These are phyloP conservation scores for Papilio machaon DNA, from an alignment of 1,140 invertebrate genomes.

Conservation along the genomic window DNA sequence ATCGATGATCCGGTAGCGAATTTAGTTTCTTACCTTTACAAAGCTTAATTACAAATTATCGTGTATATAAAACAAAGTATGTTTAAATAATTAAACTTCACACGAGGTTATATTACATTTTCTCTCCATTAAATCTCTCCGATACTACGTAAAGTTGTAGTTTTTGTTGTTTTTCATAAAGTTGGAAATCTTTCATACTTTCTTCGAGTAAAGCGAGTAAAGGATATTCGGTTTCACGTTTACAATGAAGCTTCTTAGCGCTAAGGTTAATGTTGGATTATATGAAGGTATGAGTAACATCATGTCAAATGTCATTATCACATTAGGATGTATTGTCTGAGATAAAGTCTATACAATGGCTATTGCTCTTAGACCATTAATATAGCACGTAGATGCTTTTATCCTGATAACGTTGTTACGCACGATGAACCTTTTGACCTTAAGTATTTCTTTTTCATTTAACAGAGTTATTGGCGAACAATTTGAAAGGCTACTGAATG, in stretches of 20 bases:
- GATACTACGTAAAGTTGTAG: background rate
- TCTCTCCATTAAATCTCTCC: background rate
- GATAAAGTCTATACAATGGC: background rate
- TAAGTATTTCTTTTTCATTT: background rate
- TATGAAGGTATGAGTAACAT: background rate
- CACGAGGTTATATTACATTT: background rate
- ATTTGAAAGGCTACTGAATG: background rate
- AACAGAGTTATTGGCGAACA: background rate
- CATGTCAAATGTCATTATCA: background rate
- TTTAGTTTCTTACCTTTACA: too few species aligned
- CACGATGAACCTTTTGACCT: background rate
- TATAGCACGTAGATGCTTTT: background rate
- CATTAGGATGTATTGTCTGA: slow-evolving; percentile 11
- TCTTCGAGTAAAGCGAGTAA: background rate
- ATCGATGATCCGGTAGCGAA: too few species aligned
- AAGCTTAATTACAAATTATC: background rate
- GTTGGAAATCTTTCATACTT: background rate
- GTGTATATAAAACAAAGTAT: background rate
- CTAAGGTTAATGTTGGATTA: background rate
- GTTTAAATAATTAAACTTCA: background rate
- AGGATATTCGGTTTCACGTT: slow-evolving; percentile 6
- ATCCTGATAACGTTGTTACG: background rate
- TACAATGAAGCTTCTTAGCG: background rate
- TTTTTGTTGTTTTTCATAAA: slow-evolving; percentile 4
- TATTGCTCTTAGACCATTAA: background rate